Conservation (phyloP, 2,113 vertebrate species). For the Megaleporinus macrocephalus region DNA sequence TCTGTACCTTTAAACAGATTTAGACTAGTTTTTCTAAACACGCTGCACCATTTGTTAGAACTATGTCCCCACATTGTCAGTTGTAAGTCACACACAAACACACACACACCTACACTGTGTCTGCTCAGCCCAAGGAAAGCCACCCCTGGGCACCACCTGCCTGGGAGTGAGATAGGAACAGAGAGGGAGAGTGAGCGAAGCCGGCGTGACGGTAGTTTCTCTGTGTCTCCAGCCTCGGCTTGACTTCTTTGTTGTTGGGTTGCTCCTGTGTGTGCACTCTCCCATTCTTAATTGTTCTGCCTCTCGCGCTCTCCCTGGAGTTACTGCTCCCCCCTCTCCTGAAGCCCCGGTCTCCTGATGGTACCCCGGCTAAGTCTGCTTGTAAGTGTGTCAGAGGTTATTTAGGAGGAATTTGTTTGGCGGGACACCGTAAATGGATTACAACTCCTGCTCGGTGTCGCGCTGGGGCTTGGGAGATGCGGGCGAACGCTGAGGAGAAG, state of each 20-base stretch:
- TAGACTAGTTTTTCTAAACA: no score
- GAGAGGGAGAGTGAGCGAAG: conserved; percentile 51
- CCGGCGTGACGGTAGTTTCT: conserved; percentile 70
- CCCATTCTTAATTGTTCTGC: conserved; percentile 33
- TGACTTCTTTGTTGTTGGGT: conserved; percentile 42
- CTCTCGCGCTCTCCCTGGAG: not conserved
- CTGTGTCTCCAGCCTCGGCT: conserved; percentile 52
- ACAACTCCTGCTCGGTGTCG: conserved; percentile 77
- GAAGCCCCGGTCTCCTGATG: conserved; percentile 64
- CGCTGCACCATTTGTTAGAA: no score
- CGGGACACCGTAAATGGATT: conserved; percentile 78
- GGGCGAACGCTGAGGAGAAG: conserved; percentile 50
- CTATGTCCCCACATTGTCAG: no score
- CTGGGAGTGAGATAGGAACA: conserved; percentile 66
- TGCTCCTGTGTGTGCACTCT: conserved; percentile 51
- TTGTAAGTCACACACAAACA: not conserved
- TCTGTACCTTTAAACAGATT: no score
- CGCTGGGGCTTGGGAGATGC: conserved; percentile 8
- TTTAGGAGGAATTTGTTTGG: conserved; percentile 76
- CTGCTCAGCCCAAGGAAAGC: conserved; percentile 72
- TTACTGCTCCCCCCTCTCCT: conserved; percentile 10
- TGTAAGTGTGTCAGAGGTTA: conserved; percentile 74
- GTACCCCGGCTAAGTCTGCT: conserved; percentile 64
- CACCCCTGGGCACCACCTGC: conserved; percentile 77
- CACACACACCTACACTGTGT: conserved; percentile 80